Conservation (phyloP, 2,113 vertebrate genomes). For the Alces alces region DNA sequence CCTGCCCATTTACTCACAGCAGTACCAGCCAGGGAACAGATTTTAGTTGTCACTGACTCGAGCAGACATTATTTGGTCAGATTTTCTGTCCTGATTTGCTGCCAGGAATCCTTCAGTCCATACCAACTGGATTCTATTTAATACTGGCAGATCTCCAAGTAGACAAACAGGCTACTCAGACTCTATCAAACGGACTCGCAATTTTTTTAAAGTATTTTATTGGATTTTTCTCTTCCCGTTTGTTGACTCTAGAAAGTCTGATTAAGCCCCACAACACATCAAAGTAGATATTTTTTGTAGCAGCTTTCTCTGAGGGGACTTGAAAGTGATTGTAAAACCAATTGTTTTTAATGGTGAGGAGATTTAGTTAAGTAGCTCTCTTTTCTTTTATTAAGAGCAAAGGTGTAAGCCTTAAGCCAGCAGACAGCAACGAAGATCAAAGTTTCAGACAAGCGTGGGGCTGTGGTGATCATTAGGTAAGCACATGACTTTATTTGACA, state of each 20-base stretch:
- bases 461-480: neutral
- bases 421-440: neutral
- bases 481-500: neutral
- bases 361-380: neutral
- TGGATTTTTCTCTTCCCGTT: slow-evolving; percentile 36
- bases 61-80: slow-evolving; percentile 76
- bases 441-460: neutral
- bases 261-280: slow-evolving; percentile 57
- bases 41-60: slow-evolving; percentile 76
- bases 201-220: slow-evolving; percentile 65
- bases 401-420: slow-evolving; percentile 44
- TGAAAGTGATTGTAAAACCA: slow-evolving; percentile 48
- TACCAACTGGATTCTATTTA: slow-evolving; percentile 80
- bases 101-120: slow-evolving; percentile 75
- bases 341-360: slow-evolving; percentile 29
- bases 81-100: slow-evolving; percentile 72
- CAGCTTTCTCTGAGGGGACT: slow-evolving; percentile 47
- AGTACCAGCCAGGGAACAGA: slow-evolving; percentile 72
- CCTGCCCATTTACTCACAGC: slow-evolving; percentile 61
- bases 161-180: slow-evolving; percentile 57
- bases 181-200: slow-evolving; percentile 53
- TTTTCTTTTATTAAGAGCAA: slow-evolving; percentile 44
- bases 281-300: slow-evolving; percentile 22
- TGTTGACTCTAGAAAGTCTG: slow-evolving; percentile 51
- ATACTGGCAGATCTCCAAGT: slow-evolving; percentile 76